Evolutionary conservation across 1,140 invertebrate genomes (phyloP), one percentile per base, ranked within the genome.

Genomic region (Ylistrum balloti): DNA sequence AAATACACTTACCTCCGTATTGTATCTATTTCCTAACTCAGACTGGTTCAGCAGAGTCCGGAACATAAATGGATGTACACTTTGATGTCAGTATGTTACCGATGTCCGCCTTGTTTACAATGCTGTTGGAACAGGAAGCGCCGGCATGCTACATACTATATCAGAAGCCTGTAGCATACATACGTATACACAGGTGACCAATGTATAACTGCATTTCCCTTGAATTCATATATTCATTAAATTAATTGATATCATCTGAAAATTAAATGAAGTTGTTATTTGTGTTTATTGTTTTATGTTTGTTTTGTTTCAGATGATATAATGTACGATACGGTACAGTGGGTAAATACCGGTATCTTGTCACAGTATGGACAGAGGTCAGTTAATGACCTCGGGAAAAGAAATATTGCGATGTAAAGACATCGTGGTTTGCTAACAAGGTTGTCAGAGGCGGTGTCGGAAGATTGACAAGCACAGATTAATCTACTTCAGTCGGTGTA

Each of bases 331-430:
- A 28, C 56, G 56, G 5, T n/a, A 28, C 56, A 28, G 56, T 74
- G 56, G 28, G 17, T 74, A 17, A 28, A 0, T 74, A 28, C n/a
- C 17, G 22, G 17, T 45, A 45, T 17, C 9, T 13, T 45, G 41
- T 45, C 41, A 45, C 0, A 9, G 20, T 45, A n/a, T 17, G 56
- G 56, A 74, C 56, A 74, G 56, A 28, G 56, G 56, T 74, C 56
- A 74, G 56, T 74, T 22, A n/a, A 28, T 74, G 56, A 74, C 56
- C 56, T 74, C 56, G 17, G 56, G 56, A 28, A 74, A 74, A n/a
- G 28, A 22, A 28, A 7, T 17, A 45, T 74, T 28, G n/a, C 22
- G 56, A 28, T 74, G 56, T 74, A 74, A 2, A 74, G 7, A 74
- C 41, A 45, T 15, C n/a, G 56, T n/a, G 56, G 56, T 28, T 74